Base-by-base conservation (phyloP, 2,113 vertebrate species). In the Diadophis punctatus region DNA sequence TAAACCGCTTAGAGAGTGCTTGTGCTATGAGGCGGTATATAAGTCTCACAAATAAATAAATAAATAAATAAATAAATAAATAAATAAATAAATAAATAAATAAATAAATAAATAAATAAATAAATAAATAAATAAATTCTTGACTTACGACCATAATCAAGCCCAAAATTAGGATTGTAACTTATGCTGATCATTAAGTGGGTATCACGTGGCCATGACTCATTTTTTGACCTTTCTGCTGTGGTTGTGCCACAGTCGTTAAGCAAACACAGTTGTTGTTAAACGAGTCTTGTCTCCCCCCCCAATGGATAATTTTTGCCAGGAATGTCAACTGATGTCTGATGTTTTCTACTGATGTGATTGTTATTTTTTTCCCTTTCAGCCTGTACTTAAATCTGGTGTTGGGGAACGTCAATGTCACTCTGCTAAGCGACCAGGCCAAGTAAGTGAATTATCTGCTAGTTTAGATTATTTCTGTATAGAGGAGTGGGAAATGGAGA, bases 381-480 rank as follows among this genome's bases (percentile, higher is more conserved):
- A 99, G 99, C 86, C 96, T 99, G 58, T 99, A 99, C 96, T 97
- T 99, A 94, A 99, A 98, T 94, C 96, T 99, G 95, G 99, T 99
- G 91, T 97, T 99, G 53, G 99, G 99, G 91, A 99, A 99, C 0
- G 99, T 99, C 96, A 99, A 99, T 18, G 99, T 99, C 58, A 99
- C 99, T 3, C 99, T 99, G 46, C 98, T 99, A 96, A 99, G 98
- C 97, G 99, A 99, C 94, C 99, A 99, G 96, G 98, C 99, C 92
- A 99, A 99, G 99, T 99, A 96, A 97, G 98, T 97, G 92, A 1
- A 2, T 68, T 48, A 7, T 90, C 7, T 20, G 12, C 14, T 39
- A 39, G 39, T 80, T 39, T 80, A 80, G 34, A n/a, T 18, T 34
- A 34, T 74, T 74, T 74, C 63, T 34, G 7, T 74, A 6, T n/a